A percentile compares a stretch with the other conserved stretches of the same genome.
phyloP scores from a whole-genome alignment of 2,797 vertebrate genomes.

The Phoeniculus purpureus region DNA sequence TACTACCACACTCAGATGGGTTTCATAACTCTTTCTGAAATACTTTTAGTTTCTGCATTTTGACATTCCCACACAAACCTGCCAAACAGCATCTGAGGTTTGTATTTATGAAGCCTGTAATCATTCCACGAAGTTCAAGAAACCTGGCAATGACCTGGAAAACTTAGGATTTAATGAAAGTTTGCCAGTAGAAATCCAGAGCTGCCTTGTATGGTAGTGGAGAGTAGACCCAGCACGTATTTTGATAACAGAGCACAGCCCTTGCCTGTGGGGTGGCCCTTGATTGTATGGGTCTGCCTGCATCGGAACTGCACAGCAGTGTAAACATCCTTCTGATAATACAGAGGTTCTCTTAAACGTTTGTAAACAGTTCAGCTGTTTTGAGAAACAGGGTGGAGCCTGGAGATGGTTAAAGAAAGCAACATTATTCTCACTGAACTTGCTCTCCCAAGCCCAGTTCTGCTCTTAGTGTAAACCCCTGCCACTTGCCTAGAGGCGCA shows the following conservation, averaged over 20 bases:
- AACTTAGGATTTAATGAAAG: constrained; percentile 81
- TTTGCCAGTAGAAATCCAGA: constrained; percentile 78
- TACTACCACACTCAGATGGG: neutral
- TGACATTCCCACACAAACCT: constrained; percentile 42
- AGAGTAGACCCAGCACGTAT: constrained; percentile 48
- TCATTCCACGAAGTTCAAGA: constrained; percentile 76
- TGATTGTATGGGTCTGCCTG: neutral
- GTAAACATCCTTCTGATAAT: constrained; percentile 55
- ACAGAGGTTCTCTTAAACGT: constrained; percentile 46
- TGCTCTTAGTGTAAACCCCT: constrained; percentile 19
- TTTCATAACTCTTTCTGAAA: constrained; percentile 16
- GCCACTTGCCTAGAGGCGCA: constrained; percentile 43
- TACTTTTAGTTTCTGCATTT: constrained; percentile 35
- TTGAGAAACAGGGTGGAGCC: constrained; percentile 45
- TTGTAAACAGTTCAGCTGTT: constrained; percentile 55
- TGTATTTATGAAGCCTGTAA: constrained; percentile 76
- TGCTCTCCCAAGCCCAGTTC: constrained; percentile 19
- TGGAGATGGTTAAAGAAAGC: neutral
- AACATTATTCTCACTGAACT: constrained; percentile 25
- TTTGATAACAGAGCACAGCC: constrained; percentile 31
- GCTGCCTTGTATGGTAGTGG: constrained; percentile 87
- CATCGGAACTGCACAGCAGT: neutral
- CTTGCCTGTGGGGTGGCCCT: constrained; percentile 38
- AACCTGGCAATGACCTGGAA: constrained; percentile 75
- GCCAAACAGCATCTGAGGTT: constrained; percentile 60